These are phyloP conservation scores for Nilaparvata lugens DNA, from an alignment of 1,140 invertebrate genomes.

Conservation along the genomic window DNA sequence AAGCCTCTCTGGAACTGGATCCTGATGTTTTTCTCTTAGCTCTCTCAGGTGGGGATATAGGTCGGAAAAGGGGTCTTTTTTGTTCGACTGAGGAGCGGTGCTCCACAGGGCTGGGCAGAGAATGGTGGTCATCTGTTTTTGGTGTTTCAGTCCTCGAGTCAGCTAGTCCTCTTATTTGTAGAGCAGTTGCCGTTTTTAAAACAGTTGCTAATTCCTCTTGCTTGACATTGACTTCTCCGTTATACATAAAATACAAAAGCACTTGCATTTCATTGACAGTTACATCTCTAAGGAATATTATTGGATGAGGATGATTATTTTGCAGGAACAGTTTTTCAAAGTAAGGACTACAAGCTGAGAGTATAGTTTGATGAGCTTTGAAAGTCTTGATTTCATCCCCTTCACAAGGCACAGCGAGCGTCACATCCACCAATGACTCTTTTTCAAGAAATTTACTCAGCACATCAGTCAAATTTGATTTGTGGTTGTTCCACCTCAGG, in stretches of 20 bases:
- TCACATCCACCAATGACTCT: conserved; percentile 84
- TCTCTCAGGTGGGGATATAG: conserved; percentile 19
- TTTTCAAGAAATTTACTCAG: conserved; percentile 73
- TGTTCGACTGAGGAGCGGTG: conserved; percentile 8
- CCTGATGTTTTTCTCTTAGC: conserved; percentile 23
- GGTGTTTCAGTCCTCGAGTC: conserved; percentile 18
- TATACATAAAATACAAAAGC: conserved; percentile 83
- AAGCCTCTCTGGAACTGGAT: conserved; percentile 15
- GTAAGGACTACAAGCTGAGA: conserved; percentile 89
- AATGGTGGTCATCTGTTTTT: conserved; percentile 8
- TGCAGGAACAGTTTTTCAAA: conserved; percentile 89
- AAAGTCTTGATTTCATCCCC: conserved; percentile 60
- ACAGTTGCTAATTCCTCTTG: conserved; percentile 80
- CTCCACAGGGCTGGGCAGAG: conserved; percentile 7
- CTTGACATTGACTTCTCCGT: conserved; percentile 80
- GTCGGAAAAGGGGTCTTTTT: neutral
- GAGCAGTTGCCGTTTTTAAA: conserved; percentile 80
- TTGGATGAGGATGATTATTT: conserved; percentile 83
- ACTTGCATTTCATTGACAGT: conserved; percentile 79
- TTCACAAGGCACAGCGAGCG: conserved; percentile 71
- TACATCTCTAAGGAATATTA: conserved; percentile 85
- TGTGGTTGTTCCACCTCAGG: conserved; percentile 90
- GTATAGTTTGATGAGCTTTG: conserved; percentile 86
- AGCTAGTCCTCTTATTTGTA: conserved; percentile 75
- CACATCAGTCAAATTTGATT: conserved; percentile 78